Conservation (phyloP, 2,797 vertebrate species). For the Nothura maculosa region DNA sequence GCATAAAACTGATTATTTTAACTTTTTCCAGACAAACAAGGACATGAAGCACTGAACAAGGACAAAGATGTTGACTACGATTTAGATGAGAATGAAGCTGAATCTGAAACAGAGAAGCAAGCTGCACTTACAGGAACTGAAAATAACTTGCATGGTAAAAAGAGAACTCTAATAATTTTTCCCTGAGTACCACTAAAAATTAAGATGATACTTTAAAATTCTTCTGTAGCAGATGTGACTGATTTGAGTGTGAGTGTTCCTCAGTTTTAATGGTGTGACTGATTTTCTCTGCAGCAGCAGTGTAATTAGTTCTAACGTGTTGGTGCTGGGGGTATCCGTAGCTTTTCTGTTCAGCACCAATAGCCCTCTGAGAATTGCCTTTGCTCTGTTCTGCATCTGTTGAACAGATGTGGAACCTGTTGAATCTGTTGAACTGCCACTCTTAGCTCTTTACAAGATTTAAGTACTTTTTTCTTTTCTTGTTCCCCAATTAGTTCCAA, state of each 20-base stretch:
- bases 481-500: slow-evolving; percentile 62
- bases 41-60: slow-evolving; percentile 73
- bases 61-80: slow-evolving; percentile 87
- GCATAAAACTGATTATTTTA: neutral
- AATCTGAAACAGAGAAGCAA: slow-evolving; percentile 94
- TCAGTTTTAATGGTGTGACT: neutral
- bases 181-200: neutral
- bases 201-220: neutral
- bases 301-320: neutral
- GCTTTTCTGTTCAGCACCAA: neutral
- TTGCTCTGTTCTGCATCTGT: neutral
- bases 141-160: slow-evolving; percentile 76
- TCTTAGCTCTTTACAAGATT: neutral
- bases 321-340: neutral
- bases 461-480: neutral
- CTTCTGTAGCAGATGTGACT: neutral
- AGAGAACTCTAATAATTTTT: neutral
- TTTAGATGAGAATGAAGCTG: slow-evolving; percentile 93
- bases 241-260: neutral
- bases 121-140: slow-evolving; percentile 85
- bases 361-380: neutral
- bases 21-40: slow-evolving; percentile 32
- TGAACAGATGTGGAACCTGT: too few relatives aligned
- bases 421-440: neutral
- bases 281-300: neutral